Evolutionary conservation across 2,113 vertebrate species (phyloP).

Genomic region (Cochlearius cochlearius): DNA sequence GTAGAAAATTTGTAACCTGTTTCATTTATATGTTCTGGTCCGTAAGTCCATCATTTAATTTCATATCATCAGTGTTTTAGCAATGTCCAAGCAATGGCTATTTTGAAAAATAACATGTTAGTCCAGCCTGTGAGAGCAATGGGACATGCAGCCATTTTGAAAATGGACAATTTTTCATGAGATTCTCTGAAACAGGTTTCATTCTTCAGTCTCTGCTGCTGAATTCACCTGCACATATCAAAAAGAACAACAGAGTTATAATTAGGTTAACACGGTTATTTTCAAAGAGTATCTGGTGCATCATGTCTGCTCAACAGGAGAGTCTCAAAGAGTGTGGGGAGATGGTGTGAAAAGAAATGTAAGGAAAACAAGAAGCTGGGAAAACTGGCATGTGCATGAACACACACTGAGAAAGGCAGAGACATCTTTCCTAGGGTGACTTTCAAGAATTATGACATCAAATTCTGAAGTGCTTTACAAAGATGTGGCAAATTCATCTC

Average conservation of each 20-base stretch:
- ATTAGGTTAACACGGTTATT: neutral
- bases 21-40: neutral
- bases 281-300: neutral
- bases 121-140: neutral
- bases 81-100: neutral
- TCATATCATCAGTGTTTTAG: neutral
- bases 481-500: conserved; percentile 50
- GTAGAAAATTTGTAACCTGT: neutral
- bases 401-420: neutral
- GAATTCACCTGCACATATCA: neutral
- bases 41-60: neutral
- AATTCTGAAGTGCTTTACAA: conserved; percentile 18
- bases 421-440: neutral
- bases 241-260: conserved; percentile 16
- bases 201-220: neutral
- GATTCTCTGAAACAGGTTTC: neutral
- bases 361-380: neutral
- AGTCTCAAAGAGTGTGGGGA: neutral
- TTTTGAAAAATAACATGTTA: neutral
- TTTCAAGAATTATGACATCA: conserved; percentile 40
- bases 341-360: neutral
- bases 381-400: neutral
- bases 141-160: neutral
- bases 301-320: neutral
- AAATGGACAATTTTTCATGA: neutral